Base-by-base conservation (phyloP, 1,140 invertebrate species). In the Temnothorax curvispinosus region DNA sequence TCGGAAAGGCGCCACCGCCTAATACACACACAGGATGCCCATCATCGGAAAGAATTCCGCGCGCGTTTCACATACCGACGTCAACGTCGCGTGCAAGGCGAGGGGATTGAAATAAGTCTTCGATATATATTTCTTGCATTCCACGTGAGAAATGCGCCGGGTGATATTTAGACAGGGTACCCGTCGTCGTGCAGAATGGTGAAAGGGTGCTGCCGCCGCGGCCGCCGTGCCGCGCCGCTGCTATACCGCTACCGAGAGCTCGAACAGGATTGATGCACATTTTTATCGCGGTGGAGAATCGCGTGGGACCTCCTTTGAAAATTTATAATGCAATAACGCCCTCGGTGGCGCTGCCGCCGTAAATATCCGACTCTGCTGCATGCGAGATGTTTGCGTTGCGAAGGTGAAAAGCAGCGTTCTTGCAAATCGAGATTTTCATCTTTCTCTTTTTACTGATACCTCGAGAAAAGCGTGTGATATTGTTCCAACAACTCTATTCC, bases 261-360 rank as follows among this genome's bases (percentile, higher is more conserved):
- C 72, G 35, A 60, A 64, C 82, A 41, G 67, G 85, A 89, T 87
- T 80, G 89, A 89, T 85, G 67, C 75, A 58, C 62, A 85, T 89
- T 90, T 82, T 87, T 71, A 75, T 80, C 78, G 52, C 47, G 52
- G 47, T 52, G 47, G 60, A 69, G 65, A 85, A 87, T 85, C 65
- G 27, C 27, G 27, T 1, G 41, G 67, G 38, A 69, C 86, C 65
- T 62, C 80, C 56, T 88, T 86, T 65, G 88, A 87, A 89, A 90
- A 88, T 90, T 84, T 90, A 89, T 86, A 89, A 85, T 77, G 84
- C 74, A 90, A 91, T 87, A 89, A 80, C 67, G 65, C 67, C 38
- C 69, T 54, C 60, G 77, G 32, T n/a, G 71, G 11, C 41, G 44
- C 44, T 32, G 44, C 15, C 65, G 56, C 44, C 44, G 52, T 74